Evolutionary conservation across 2,113 vertebrate species (phyloP), one percentile per base, ranked within the genome.

Genomic region (Ancistrus triradiatus): DNA sequence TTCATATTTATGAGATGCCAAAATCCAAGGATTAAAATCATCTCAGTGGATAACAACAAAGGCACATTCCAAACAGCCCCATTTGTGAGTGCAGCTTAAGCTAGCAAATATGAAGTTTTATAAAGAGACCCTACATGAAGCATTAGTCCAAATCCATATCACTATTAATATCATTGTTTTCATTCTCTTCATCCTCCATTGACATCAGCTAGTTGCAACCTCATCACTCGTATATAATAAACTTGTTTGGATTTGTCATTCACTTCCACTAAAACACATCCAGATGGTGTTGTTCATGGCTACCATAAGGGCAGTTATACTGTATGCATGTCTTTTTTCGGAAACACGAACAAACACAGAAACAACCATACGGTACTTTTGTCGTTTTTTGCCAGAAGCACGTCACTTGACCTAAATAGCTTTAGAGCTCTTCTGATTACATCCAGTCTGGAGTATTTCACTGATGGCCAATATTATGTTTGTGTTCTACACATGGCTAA

Each of bases 161-260:
- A n/a, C n/a, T n/a, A n/a, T n/a, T n/a, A n/a, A n/a, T n/a, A n/a
- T n/a, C 27, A 31, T 31, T 31, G 27, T 31, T 31, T 82, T 19
- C 31, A 13, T 63, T 47, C 73, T 72, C 74, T 81, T 66, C 83
- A 81, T 84, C 72, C 77, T 71, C 74, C 78, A 71, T 42, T 60
- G 70, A 73, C 81, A 85, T 84, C 79, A 82, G 21, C 6, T 47
- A 74, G 68, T 79, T 81, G 76, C 81, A 72, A 80, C 49, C 60
- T 63, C 59, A 70, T 70, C 80, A 80, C 80, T 72, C 4, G n/a
- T n/a, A 10, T 19, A 19, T 14, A 83, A 75, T 74, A 70, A 66
- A 63, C 21, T 50, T 84, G 79, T 86, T 83, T 83, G 59, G 77
- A 67, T 79, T 76, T 69, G 66, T 72, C 48, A 65, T 7, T 67